These are phyloP conservation scores for Anastrepha obliqua DNA, from an alignment of 1,140 invertebrate genomes.

Conservation along the genomic window DNA sequence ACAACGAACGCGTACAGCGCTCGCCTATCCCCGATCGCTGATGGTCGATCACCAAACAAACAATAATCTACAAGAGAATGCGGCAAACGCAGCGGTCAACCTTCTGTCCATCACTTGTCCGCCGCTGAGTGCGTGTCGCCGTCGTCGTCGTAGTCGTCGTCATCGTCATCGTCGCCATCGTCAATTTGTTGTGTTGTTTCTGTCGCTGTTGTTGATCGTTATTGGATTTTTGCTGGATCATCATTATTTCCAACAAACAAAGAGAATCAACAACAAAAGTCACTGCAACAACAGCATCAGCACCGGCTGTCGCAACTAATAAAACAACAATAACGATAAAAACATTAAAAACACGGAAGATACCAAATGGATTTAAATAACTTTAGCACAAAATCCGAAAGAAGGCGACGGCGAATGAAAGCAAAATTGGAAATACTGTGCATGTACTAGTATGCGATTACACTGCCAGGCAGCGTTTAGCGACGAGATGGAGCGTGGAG, in stretches of 20 bases:
- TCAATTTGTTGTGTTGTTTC: neutral
- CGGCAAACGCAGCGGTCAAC: slow-evolving; percentile 17
- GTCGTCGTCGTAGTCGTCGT: slow-evolving; percentile 19
- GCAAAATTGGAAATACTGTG: slow-evolving; percentile 13
- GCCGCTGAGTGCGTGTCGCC: slow-evolving; percentile 43
- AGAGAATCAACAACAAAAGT: neutral
- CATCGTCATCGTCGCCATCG: slow-evolving; percentile 5
- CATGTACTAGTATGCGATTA: neutral
- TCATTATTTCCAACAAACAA: slow-evolving; percentile 30
- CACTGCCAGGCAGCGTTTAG: neutral
- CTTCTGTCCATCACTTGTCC: slow-evolving; percentile 53
- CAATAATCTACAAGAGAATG: neutral
- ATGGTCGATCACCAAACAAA: slow-evolving; percentile 1
- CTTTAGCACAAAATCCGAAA: slow-evolving; percentile 22
- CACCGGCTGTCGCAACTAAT: slow-evolving; percentile 3
- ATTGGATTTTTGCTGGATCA: slow-evolving; percentile 55
- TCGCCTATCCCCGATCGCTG: neutral
- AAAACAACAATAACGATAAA: neutral
- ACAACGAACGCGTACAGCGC: neutral
- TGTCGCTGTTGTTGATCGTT: slow-evolving; percentile 53
- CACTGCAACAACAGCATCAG: neutral
- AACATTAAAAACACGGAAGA: slow-evolving; percentile 25
- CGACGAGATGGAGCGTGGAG: neutral
- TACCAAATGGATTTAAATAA: slow-evolving; percentile 41
- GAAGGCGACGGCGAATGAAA: neutral